Evolutionary conservation across 2,797 vertebrate species (phyloP).

Genomic region (Salmo trutta): DNA sequence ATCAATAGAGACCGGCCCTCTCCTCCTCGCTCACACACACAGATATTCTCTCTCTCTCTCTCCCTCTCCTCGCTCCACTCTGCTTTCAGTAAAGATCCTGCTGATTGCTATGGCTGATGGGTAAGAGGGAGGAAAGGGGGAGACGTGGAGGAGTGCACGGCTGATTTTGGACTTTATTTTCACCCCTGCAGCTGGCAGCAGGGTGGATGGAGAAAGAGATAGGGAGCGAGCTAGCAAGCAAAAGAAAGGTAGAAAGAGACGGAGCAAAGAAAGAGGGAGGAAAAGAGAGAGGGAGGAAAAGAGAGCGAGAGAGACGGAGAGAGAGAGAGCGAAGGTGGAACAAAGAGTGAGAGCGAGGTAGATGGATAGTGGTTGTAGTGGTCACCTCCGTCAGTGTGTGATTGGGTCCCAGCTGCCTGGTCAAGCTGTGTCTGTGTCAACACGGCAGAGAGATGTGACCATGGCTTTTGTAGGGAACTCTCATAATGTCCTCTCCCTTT

Average conservation of each 20-base stretch:
- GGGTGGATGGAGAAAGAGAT: slow-evolving; percentile 23
- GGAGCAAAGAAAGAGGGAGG: slow-evolving; percentile 29
- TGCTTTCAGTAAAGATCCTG: slow-evolving; percentile 36
- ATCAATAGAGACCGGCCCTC: slow-evolving; percentile 66
- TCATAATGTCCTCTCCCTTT: neutral
- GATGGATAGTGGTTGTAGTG: slow-evolving; percentile 19
- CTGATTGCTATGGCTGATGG: slow-evolving; percentile 64
- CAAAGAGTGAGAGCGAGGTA: slow-evolving; percentile 20
- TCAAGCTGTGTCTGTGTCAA: slow-evolving; percentile 59
- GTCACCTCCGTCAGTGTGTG: slow-evolving; percentile 8
- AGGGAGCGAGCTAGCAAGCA: slow-evolving; percentile 33
- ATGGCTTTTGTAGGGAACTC: slow-evolving; percentile 53
- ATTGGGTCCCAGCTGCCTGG: slow-evolving; percentile 50
- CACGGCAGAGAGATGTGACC: slow-evolving; percentile 66
- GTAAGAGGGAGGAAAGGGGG: slow-evolving; percentile 37
- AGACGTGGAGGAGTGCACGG: slow-evolving; percentile 45
- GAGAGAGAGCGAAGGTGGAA: slow-evolving; percentile 13
- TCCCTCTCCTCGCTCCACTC: slow-evolving; percentile 13
- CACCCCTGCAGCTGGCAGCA: slow-evolving; percentile 31
- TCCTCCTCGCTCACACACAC: neutral
- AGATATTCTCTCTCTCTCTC: slow-evolving; percentile 18
- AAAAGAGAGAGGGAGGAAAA: slow-evolving; percentile 4
- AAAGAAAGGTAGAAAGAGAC: slow-evolving; percentile 20
- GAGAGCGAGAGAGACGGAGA: slow-evolving; percentile 27
- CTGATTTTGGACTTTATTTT: slow-evolving; percentile 4